phyloP scores from a whole-genome alignment of 2,113 vertebrate species.

The Oreochromis tanganicae region DNA sequence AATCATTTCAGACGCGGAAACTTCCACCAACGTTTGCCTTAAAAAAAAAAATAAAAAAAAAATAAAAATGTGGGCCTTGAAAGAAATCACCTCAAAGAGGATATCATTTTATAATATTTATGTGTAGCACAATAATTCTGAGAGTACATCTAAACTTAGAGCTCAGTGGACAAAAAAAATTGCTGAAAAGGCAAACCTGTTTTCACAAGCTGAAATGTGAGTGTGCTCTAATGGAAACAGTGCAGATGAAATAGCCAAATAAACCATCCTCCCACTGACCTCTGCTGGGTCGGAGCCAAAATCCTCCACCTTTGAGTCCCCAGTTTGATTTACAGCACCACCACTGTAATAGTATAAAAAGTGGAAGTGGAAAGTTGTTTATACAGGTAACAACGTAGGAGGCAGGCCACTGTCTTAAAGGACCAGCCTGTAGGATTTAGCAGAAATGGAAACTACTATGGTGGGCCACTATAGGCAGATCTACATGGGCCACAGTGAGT shows the following conservation, averaged over 20 bases:
- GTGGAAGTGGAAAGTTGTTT: background rate
- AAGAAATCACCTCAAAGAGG: background rate
- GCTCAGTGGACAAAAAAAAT: background rate
- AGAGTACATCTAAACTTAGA: background rate
- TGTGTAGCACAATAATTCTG: slow-evolving; percentile 8
- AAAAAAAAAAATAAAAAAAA: background rate
- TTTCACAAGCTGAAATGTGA: slow-evolving; percentile 5
- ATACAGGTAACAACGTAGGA: background rate
- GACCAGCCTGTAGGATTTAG: background rate
- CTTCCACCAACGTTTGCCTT: background rate
- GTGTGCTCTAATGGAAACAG: slow-evolving; percentile 20
- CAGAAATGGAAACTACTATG: background rate
- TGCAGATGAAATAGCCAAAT: slow-evolving; percentile 18
- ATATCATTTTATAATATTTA: background rate
- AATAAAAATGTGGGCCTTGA: background rate
- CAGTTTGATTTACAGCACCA: background rate
- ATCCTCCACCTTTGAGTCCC: background rate
- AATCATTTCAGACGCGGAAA: background rate
- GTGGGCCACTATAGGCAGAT: background rate
- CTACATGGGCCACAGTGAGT: background rate
- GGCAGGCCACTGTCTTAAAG: background rate
- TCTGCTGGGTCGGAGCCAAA: background rate
- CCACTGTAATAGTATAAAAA: background rate
- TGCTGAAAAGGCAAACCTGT: slow-evolving; percentile 26
- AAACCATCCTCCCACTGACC: background rate